A percentile compares a stretch with the other conserved stretches of the same genome.
phyloP scores from a whole-genome alignment of 2,797 vertebrate genomes.

The Pseudopleuronectes americanus region DNA sequence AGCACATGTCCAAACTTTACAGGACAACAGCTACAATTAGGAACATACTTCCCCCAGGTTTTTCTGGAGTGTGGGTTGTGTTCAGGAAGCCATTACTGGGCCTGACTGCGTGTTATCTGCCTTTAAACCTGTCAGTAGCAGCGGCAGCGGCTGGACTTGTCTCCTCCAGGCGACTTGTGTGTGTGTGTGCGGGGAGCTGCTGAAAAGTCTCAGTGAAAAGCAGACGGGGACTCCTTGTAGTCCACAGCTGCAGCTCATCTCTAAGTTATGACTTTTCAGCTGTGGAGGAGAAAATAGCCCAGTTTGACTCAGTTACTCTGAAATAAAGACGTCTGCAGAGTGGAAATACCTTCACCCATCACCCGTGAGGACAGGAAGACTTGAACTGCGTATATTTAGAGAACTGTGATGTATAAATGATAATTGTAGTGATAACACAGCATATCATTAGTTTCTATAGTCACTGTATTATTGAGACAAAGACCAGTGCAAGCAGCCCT shows the following conservation, averaged over 20 bases:
- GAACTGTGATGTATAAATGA: too few species aligned
- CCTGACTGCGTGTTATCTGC: constrained; percentile 43
- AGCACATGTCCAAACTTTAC: constrained; percentile 47
- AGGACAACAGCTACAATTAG: constrained; percentile 65
- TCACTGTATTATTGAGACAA: too few species aligned
- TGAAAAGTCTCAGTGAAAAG: constrained; percentile 41
- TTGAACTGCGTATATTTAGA: too few species aligned
- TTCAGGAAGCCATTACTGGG: constrained; percentile 67
- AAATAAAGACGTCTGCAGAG: constrained; percentile 2
- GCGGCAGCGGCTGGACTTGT: constrained; percentile 12
- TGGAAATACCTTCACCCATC: background rate
- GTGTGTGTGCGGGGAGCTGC: constrained; percentile 30
- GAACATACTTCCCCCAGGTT: constrained; percentile 40
- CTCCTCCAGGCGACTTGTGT: constrained; percentile 35
- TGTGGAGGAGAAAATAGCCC: constrained; percentile 12
- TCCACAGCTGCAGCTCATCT: constrained; percentile 14
- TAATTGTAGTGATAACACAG: too few species aligned
- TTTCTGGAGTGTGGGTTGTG: constrained; percentile 45
- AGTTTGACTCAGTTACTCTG: background rate
- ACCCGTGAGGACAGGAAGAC: background rate
- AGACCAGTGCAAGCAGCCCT: too few species aligned
- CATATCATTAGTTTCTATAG: too few species aligned
- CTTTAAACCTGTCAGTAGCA: constrained; percentile 66
- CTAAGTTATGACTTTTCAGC: constrained; percentile 22
- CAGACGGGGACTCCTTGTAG: constrained; percentile 26